Conservation (phyloP, 1,140 invertebrate species). For the Saxidomus purpurata region DNA sequence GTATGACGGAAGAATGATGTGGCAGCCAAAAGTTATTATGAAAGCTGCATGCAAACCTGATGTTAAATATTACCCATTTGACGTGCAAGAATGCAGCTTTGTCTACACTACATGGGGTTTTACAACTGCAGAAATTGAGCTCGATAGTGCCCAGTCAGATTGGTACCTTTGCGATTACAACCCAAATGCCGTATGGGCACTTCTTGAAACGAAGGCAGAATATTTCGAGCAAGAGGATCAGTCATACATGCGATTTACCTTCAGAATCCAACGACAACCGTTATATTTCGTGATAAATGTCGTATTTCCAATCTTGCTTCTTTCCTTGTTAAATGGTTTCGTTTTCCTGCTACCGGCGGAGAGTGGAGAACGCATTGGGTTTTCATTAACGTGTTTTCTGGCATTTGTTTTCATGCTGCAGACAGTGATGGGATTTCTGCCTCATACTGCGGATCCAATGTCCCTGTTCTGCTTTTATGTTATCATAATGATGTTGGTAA, state of each 20-base stretch:
- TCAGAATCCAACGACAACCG: conserved; percentile 17
- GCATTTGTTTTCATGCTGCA: conserved; percentile 48
- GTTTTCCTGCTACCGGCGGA: conserved; percentile 62
- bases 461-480: conserved; percentile 50
- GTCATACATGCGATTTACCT: conserved; percentile 29
- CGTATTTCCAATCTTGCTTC: conserved; percentile 37
- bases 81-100: conserved; percentile 42
- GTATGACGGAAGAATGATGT: conserved; percentile 22
- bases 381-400: conserved; percentile 45
- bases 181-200: conserved; percentile 44
- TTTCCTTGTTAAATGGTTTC: conserved; percentile 25
- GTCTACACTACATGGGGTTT: conserved; percentile 34
- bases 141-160: conserved; percentile 28
- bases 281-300: conserved; percentile 47
- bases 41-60: conserved; percentile 50
- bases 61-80: conserved; percentile 60
- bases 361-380: conserved; percentile 26
- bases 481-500: conserved; percentile 43
- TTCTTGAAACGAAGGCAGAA: conserved; percentile 20
- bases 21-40: conserved; percentile 37
- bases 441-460: conserved; percentile 32
- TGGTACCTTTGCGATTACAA: conserved; percentile 32
- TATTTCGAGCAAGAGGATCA: background rate
- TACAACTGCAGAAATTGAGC: background rate
- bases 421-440: conserved; percentile 35